Evolutionary conservation across 1,140 invertebrate species (phyloP).

Genomic region (Phthorimaea operculella): DNA sequence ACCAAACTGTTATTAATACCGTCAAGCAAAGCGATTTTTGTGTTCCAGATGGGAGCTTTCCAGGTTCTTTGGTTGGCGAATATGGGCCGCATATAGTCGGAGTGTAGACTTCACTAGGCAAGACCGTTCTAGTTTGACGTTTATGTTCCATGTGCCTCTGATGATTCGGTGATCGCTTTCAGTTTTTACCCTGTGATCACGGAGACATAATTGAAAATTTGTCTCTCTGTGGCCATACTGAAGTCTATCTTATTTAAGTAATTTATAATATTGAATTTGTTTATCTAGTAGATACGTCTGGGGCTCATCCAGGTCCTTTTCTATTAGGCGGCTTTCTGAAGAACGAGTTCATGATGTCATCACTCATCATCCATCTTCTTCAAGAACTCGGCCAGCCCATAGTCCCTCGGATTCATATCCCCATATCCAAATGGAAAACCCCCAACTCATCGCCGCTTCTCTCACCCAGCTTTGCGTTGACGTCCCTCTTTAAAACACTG

Average conservation of each 20-base stretch:
- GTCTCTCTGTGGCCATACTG: conserved; percentile 1
- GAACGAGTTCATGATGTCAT: too few relatives aligned
- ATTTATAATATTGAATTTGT: too few relatives aligned
- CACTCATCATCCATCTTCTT: too few relatives aligned
- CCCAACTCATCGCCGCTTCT: too few relatives aligned
- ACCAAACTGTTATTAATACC: conserved; percentile 3
- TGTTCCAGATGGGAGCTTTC: conserved; percentile 9
- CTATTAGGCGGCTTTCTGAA: too few relatives aligned
- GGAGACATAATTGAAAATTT: conserved; percentile 7
- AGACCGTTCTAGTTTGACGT: conserved; percentile 5
- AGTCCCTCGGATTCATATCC: too few relatives aligned
- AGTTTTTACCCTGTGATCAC: background rate
- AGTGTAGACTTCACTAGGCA: conserved; percentile 5
- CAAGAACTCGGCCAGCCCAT: too few relatives aligned
- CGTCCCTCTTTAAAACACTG: too few relatives aligned
- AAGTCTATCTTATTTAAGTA: conserved; percentile 7
- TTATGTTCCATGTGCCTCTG: conserved; percentile 6
- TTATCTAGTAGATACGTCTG: background rate
- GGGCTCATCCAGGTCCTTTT: background rate
- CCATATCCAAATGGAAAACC: too few relatives aligned
- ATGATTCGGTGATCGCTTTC: conserved; percentile 8
- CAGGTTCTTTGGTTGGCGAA: conserved; percentile 7
- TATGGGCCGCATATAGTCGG: conserved; percentile 5
- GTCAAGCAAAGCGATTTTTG: conserved; percentile 7
- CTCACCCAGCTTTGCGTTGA: too few relatives aligned